Evolutionary conservation across 2,888 invertebrate species (phyloP), one percentile per base, ranked within the genome.

Genomic region (Bruchidius siliquastri): DNA sequence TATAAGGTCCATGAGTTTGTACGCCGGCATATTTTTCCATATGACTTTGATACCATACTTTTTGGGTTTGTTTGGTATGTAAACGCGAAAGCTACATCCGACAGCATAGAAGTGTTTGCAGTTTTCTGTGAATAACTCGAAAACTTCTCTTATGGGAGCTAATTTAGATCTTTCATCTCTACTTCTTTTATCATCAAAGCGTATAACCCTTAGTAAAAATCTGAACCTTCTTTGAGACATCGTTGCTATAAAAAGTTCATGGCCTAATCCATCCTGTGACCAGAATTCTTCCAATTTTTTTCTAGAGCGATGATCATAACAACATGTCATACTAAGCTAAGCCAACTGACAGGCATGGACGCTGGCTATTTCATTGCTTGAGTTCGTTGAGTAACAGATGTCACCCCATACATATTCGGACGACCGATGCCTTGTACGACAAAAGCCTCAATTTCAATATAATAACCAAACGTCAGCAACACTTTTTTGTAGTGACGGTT

Each of bases 11-110:
- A 30, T 49, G 69, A 30, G 74, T 71, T 68, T 74, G 75, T 22
- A 26, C 49, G 70, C 76, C 74, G 21, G 32, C 71, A 68, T 74
- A 76, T n/a, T 74, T 71, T 72, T 76, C 74, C 13, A 75, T 67
- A 66, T 74, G 71, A 20, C 26, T 26, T 74, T 74, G 26, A 74
- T 70, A 30, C 73, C 73, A 32, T 74, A 76, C 69, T 72, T 73
- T 20, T 20, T 22, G 2, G 75, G 73, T 69, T 76, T 76, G 22
- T 67, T 22, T 71, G 75, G 49, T 77, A 75, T 74, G 68, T 75
- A 75, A 21, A 26, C 22, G 21, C 74, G 74, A 67, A 75, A 74
- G 30, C 66, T n/a, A 30, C 72, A 75, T 68, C 72, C 70, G 21
- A 69, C 3, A 0, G 21, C 20, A 69, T 72, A 74, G 30, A 68